Evolutionary conservation across 2,888 invertebrate species (phyloP).

Genomic region (Trichogramma evanescens): DNA sequence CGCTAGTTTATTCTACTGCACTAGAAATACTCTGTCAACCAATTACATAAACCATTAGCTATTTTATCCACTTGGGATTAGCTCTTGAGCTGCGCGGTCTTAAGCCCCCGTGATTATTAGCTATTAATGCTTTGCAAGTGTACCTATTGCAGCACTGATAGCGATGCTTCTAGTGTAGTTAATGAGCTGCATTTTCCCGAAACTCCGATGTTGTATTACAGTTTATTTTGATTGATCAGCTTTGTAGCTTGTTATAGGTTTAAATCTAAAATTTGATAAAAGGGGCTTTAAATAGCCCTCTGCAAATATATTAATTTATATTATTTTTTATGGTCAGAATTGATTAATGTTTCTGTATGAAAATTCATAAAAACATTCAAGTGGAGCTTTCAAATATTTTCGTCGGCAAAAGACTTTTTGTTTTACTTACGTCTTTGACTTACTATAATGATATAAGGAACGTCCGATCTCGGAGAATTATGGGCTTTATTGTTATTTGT

Average conservation of each 20-base stretch:
- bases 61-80: slow-evolving; percentile 10
- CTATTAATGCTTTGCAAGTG: slow-evolving; percentile 14
- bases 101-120: slow-evolving; percentile 13
- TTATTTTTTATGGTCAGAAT: too few relatives aligned
- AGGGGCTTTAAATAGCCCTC: too few relatives aligned
- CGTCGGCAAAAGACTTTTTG: too few relatives aligned
- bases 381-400: too few relatives aligned
- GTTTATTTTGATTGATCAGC: too few relatives aligned
- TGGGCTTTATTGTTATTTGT: slow-evolving; percentile 18
- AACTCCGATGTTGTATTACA: slow-evolving; percentile 2
- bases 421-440: too few relatives aligned
- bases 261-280: too few relatives aligned
- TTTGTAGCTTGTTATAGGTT: too few relatives aligned
- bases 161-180: slow-evolving; percentile 5
- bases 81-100: slow-evolving; percentile 11
- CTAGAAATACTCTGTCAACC: not conserved
- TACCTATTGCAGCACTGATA: slow-evolving; percentile 3
- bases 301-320: too few relatives aligned
- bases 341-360: too few relatives aligned
- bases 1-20: not conserved
- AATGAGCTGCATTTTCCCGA: slow-evolving; percentile 10
- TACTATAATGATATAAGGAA: too few relatives aligned
- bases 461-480: slow-evolving; percentile 17
- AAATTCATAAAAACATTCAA: too few relatives aligned
- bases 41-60: slow-evolving; percentile 11